These are phyloP conservation scores for Melanotaenia boesemani DNA, from an alignment of 2,797 vertebrate genomes.

Conservation along the genomic window DNA sequence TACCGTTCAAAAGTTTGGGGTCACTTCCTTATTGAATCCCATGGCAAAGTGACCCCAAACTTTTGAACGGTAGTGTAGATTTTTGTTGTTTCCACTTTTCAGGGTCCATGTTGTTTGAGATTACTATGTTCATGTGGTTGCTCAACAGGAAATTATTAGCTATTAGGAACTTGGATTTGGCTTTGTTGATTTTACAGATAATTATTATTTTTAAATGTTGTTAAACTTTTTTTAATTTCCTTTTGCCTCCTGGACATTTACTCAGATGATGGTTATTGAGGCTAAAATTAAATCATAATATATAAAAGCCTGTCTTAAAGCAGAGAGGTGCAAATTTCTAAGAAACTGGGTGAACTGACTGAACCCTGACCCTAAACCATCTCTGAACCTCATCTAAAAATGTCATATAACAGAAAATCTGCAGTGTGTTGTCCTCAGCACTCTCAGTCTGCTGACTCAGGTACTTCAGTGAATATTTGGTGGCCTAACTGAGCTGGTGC, in stretches of 20 bases:
- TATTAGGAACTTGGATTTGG: neutral
- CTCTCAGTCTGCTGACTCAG: conserved; percentile 37
- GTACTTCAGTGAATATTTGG: conserved; percentile 40
- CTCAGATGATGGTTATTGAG: neutral
- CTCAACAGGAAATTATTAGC: neutral
- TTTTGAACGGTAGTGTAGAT: neutral
- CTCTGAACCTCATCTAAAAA: conserved; percentile 17
- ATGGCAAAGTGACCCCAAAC: no score
- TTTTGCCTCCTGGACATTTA: neutral
- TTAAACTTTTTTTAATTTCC: neutral
- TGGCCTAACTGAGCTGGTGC: conserved; percentile 28
- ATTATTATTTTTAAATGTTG: neutral
- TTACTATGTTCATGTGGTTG: neutral
- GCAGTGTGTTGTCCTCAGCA: neutral
- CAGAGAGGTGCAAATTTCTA: neutral
- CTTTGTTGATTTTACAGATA: neutral
- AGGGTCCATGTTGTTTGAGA: neutral
- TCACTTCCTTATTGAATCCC: no score
- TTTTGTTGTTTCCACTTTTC: neutral
- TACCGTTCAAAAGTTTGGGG: no score
- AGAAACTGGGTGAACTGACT: conserved; percentile 33
- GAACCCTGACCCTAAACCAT: conserved; percentile 27
- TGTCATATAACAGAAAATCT: conserved; percentile 9
- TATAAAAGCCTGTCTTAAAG: no score
- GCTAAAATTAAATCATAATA: neutral